These are phyloP conservation scores for Xenopus tropicalis DNA, from an alignment of 2,113 vertebrate genomes.

Conservation along the genomic window UCB_Xtro_10.0 CM004443.2:115944501-115945000, in stretches of 20 bases:
- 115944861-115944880: constrained; percentile 76
- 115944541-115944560: constrained; percentile 86
- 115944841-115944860: constrained; percentile 81
- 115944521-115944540: constrained; percentile 71
- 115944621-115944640: constrained; percentile 81
- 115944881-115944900: constrained; percentile 74
- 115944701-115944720: constrained; percentile 72
- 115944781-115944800: constrained; percentile 78
- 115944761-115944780: constrained; percentile 71
- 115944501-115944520: constrained; percentile 80
- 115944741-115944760: constrained; percentile 64
- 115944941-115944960: constrained; percentile 77
- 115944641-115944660: constrained; percentile 74
- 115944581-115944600: constrained; percentile 77
- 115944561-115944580: constrained; percentile 84
- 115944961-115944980: constrained; percentile 78
- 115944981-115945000: constrained; percentile 70
- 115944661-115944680: constrained; percentile 81
- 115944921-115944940: constrained; percentile 67
- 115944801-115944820: constrained; percentile 79
- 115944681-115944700: constrained; percentile 79
- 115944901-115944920: constrained; percentile 74
- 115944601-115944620: constrained; percentile 80
- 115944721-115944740: constrained; percentile 74
- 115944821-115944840: constrained; percentile 75